A percentile compares a stretch with the other conserved stretches of the same genome.
These are phyloP conservation scores for Chrysolina oricalcia DNA, from an alignment of 2,888 invertebrate species.

Conservation along the genomic window DNA sequence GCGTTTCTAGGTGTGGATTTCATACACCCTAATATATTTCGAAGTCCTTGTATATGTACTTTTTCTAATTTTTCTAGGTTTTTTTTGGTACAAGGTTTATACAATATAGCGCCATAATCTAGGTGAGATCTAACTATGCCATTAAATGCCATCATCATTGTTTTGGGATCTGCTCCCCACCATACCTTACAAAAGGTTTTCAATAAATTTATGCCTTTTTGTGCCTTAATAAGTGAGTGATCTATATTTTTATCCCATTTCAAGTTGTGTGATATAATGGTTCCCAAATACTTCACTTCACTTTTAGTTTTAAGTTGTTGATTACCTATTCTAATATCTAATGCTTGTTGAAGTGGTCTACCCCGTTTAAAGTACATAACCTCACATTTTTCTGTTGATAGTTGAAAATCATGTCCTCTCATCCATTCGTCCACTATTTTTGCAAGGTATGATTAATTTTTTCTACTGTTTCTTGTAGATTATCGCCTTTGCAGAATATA, in stretches of 20 bases:
- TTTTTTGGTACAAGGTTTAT: too few species aligned
- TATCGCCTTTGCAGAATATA: slow-evolving; percentile 3
- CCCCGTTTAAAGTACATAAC: slow-evolving; percentile 33
- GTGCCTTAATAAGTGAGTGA: slow-evolving; percentile 28
- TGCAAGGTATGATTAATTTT: too few species aligned
- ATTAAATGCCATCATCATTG: too few species aligned
- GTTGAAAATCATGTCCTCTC: slow-evolving; percentile 22
- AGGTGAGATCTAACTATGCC: too few species aligned
- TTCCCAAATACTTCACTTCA: slow-evolving; percentile 38
- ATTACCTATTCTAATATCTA: background rate
- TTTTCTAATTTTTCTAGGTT: too few species aligned
- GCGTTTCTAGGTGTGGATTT: slow-evolving; percentile 37
- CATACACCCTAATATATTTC: slow-evolving; percentile 40
- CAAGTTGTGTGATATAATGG: slow-evolving; percentile 32
- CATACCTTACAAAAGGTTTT: slow-evolving; percentile 33
- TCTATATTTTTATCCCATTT: slow-evolving; percentile 40
- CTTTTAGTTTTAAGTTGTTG: background rate
- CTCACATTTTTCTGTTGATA: slow-evolving; percentile 38
- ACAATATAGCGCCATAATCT: too few species aligned
- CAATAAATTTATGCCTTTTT: slow-evolving; percentile 42
- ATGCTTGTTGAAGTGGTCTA: background rate
- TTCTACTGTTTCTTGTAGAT: slow-evolving; percentile 20
- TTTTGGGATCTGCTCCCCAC: too few species aligned
- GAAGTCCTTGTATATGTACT: too few species aligned
- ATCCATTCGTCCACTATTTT: slow-evolving; percentile 36